Evolutionary conservation across 1,140 invertebrate species (phyloP).

Genomic region (Zaprionus camerounensis): DNA sequence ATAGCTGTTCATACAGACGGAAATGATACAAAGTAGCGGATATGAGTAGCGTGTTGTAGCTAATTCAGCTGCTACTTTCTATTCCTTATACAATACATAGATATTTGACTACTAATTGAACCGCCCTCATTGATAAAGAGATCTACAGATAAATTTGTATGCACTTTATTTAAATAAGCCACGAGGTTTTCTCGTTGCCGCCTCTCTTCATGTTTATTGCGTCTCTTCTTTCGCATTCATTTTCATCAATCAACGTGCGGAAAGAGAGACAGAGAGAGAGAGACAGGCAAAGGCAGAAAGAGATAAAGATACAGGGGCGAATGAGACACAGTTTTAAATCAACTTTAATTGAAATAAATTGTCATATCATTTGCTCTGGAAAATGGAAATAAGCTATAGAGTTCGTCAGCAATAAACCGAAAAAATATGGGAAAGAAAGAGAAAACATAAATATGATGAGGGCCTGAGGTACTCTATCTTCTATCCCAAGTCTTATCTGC

Average conservation of each 20-base stretch:
- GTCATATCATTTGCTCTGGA: conserved; percentile 70
- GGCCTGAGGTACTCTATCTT: conserved; percentile 5
- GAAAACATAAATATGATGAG: conserved; percentile 40
- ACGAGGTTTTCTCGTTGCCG: conserved; percentile 15
- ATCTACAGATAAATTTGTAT: conserved; percentile 22
- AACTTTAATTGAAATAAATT: conserved; percentile 83
- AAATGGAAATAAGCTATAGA: conserved; percentile 36
- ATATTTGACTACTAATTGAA: conserved; percentile 20
- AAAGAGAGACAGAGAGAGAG: conserved; percentile 3
- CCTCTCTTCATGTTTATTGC: conserved; percentile 22
- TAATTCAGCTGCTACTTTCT: background rate
- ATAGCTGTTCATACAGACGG: too few relatives aligned
- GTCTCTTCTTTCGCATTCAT: conserved; percentile 29
- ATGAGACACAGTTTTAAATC: conserved; percentile 67
- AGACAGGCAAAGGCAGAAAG: background rate
- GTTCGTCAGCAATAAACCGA: conserved; percentile 19
- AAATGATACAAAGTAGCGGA: too few relatives aligned
- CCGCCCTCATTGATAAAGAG: conserved; percentile 25
- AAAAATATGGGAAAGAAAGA: conserved; percentile 12
- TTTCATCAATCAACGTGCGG: conserved; percentile 45
- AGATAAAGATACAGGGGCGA: conserved; percentile 4
- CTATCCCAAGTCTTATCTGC: conserved; percentile 31
- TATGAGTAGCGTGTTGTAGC: too few relatives aligned
- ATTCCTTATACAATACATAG: background rate
- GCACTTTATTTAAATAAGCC: conserved; percentile 23